phyloP scores from a whole-genome alignment of 2,113 vertebrate species.

The Tragelaphus imberbis region DNA sequence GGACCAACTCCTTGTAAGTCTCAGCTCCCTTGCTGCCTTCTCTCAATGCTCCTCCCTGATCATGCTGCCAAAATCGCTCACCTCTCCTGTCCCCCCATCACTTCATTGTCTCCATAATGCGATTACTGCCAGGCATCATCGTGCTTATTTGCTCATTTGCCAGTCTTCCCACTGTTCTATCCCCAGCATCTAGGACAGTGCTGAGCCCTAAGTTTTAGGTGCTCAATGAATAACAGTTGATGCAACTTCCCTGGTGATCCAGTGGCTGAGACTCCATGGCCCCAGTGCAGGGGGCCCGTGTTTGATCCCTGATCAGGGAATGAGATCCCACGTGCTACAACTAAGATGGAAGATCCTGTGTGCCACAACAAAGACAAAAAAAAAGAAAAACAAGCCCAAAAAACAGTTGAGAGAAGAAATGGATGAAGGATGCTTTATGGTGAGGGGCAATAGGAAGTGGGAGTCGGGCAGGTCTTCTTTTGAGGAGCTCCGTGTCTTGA shows the following conservation, averaged over 20 bases:
- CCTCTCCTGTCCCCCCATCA: too few relatives aligned
- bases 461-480: neutral
- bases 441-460: neutral
- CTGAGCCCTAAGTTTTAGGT: neutral
- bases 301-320: neutral
- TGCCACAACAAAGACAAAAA: neutral
- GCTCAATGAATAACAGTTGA: neutral
- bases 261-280: neutral
- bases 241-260: neutral
- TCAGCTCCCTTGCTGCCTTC: neutral
- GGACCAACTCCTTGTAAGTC: neutral
- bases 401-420: neutral
- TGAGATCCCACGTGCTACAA: neutral
- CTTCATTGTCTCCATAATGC: accelerated
- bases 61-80: accelerated
- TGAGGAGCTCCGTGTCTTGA: neutral
- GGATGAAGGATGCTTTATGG: neutral
- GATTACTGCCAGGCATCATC: accelerated
- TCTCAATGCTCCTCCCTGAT: accelerated
- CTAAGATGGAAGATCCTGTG: neutral
- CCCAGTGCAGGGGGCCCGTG: neutral
- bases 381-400: neutral
- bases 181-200: neutral
- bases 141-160: neutral
- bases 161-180: neutral